Evolutionary conservation across 2,797 vertebrate genomes (phyloP).

Genomic region (Anisognathus igniventris): DNA sequence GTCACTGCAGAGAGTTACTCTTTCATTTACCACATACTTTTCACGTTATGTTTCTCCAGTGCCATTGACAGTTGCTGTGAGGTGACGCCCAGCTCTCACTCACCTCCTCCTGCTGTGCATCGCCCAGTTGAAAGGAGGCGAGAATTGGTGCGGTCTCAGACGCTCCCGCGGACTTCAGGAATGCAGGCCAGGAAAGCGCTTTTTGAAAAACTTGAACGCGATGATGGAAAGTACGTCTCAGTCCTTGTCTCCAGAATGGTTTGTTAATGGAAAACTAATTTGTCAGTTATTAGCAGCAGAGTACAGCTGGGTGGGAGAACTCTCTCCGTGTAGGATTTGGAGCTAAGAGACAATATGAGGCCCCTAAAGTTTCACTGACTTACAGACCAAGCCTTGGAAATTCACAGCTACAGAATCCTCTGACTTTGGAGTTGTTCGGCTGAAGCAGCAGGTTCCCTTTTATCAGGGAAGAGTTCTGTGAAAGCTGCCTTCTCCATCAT

Average conservation of each 20-base stretch:
- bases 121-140: constrained; percentile 75
- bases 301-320: not conserved
- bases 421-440: not conserved
- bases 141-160: constrained; percentile 83
- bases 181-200: constrained; percentile 84
- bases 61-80: constrained; percentile 50
- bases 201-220: constrained; percentile 86
- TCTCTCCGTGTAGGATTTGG: not conserved
- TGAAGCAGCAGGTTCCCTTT: not conserved
- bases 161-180: constrained; percentile 76
- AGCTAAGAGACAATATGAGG: not conserved
- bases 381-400: not conserved
- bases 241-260: not conserved
- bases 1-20: not conserved
- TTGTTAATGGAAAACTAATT: not conserved
- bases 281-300: not conserved
- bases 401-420: not conserved
- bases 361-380: not conserved
- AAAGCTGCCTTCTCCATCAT: not conserved
- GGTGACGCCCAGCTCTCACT: constrained; percentile 11
- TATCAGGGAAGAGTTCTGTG: not conserved
- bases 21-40: not conserved
- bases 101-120: constrained; percentile 19
- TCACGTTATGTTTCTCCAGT: not conserved
- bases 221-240: constrained; percentile 75